A percentile compares a stretch with the other conserved stretches of the same genome.
phyloP scores from a whole-genome alignment of 2,797 vertebrate genomes.

The Echiichthys vipera region DNA sequence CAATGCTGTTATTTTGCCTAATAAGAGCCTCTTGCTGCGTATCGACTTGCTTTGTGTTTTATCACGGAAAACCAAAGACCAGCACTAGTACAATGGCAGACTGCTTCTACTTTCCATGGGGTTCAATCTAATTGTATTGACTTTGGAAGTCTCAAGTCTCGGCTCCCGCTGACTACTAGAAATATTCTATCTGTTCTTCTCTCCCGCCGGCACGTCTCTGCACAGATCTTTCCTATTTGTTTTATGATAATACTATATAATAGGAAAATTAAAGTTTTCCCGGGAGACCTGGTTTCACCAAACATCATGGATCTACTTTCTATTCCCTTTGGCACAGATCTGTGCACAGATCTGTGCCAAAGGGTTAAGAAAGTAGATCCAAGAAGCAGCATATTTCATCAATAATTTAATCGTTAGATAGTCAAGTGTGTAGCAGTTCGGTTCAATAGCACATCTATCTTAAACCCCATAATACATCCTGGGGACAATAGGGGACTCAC shows the following conservation, averaged over 20 bases:
- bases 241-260: conserved; percentile 11
- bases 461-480: conserved; percentile 5
- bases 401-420: conserved; percentile 42
- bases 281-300: conserved; percentile 13
- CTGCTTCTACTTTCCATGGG: neutral
- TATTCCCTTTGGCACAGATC: too few species aligned
- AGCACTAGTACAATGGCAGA: conserved; percentile 9
- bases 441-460: conserved; percentile 42
- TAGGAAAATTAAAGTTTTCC: conserved; percentile 17
- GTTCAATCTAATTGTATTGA: conserved; percentile 24
- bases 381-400: conserved; percentile 30
- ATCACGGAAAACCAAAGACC: conserved; percentile 28
- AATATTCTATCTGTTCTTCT: conserved; percentile 30
- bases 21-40: conserved; percentile 23
- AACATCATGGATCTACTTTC: conserved; percentile 21
- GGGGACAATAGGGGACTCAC: conserved; percentile 9
- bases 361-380: too few species aligned
- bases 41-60: conserved; percentile 52
- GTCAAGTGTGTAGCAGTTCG: conserved; percentile 25
- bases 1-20: conserved; percentile 54
- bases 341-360: too few species aligned
- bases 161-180: conserved; percentile 21
- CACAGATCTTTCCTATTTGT: conserved; percentile 10
- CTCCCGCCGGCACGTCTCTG: neutral
- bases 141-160: neutral